Conservation (phyloP, 2,113 vertebrate species). For the Chloebia gouldiae region DNA sequence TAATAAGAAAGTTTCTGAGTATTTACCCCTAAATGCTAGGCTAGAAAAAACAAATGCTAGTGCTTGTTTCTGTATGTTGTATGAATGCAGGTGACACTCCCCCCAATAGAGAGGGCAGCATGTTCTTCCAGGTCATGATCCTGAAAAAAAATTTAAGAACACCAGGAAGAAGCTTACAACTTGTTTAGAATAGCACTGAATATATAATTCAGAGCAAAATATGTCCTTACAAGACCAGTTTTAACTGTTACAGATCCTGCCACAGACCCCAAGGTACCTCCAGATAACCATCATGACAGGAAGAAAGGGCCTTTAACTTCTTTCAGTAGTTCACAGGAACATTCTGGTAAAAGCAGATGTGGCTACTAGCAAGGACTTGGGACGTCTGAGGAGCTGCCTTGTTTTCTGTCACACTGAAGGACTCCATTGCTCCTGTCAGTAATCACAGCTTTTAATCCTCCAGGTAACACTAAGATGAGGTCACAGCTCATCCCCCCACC, state of each 20-base stretch:
- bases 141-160: not conserved
- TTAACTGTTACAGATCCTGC: not conserved
- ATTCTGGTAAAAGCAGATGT: not conserved
- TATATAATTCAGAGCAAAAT: not conserved
- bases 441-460: not conserved
- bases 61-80: not conserved
- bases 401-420: not conserved
- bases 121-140: not conserved
- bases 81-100: not conserved
- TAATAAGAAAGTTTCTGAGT: not conserved
- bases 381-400: not conserved
- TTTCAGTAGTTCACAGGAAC: not conserved
- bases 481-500: not conserved
- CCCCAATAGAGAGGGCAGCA: not conserved
- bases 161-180: not conserved
- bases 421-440: not conserved
- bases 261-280: not conserved
- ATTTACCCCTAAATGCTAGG: not conserved
- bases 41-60: not conserved
- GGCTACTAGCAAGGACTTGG: not conserved
- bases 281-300: not conserved
- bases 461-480: not conserved
- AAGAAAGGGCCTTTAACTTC: not conserved
- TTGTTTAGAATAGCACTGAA: not conserved
- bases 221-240: not conserved